A percentile compares a stretch with the other conserved stretches of the same genome.
Evolutionary conservation across 2,888 invertebrate species (phyloP).

Genomic region (Eilema depressum): DNA sequence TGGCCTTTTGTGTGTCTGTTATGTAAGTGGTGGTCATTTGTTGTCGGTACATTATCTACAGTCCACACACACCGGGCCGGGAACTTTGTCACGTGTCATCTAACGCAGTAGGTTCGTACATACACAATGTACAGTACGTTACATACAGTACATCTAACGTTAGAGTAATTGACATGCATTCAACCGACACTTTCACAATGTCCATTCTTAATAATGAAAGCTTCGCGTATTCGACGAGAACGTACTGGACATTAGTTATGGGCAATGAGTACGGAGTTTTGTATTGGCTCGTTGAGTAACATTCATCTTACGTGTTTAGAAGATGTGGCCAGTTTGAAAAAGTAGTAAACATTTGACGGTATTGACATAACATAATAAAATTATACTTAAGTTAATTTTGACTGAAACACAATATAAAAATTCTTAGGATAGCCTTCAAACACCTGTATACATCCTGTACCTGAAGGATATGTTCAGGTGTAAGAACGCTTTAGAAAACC

Average conservation of each 20-base stretch:
- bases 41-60: slow-evolving; percentile 60
- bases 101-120: slow-evolving; percentile 37
- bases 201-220: slow-evolving; percentile 36
- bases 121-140: slow-evolving; percentile 39
- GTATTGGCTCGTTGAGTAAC: slow-evolving; percentile 17
- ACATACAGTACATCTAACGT: slow-evolving; percentile 36
- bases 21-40: slow-evolving; percentile 67
- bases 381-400: not conserved
- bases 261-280: slow-evolving; percentile 15
- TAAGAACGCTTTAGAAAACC: too few species aligned
- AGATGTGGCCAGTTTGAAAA: not conserved
- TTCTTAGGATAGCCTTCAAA: too few species aligned
- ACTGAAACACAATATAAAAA: not conserved
- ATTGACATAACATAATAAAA: not conserved
- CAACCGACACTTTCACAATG: slow-evolving; percentile 42
- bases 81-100: slow-evolving; percentile 48
- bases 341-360: not conserved
- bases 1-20: slow-evolving; percentile 78
- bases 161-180: slow-evolving; percentile 53
- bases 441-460: not conserved
- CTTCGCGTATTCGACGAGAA: slow-evolving; percentile 30
- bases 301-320: not conserved
- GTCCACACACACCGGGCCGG: slow-evolving; percentile 43
- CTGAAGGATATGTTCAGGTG: too few species aligned
- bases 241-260: slow-evolving; percentile 24